These are phyloP conservation scores for Hoplodrina blanda DNA, from an alignment of 2,888 invertebrate genomes.

Conservation along the genomic window DNA sequence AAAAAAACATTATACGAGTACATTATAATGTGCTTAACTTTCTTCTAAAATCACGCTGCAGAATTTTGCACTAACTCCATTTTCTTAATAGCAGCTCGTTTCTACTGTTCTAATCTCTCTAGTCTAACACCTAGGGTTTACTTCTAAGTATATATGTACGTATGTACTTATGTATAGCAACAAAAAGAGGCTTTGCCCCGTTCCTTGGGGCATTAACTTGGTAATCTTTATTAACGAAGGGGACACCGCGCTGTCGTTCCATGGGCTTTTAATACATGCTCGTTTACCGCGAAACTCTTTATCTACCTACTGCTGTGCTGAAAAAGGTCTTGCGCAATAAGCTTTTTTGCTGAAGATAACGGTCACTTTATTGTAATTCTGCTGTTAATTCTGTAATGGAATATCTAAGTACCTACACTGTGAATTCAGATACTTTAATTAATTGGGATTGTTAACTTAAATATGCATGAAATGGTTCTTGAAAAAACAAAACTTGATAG, in stretches of 20 bases:
- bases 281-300: constrained; percentile 52
- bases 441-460: neutral
- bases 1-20: too few species aligned
- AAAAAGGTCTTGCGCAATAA: constrained; percentile 23
- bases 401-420: neutral
- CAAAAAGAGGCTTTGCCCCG: constrained; percentile 60
- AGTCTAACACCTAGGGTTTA: constrained; percentile 21
- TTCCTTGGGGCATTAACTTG: constrained; percentile 66
- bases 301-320: constrained; percentile 27
- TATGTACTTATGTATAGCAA: constrained; percentile 41
- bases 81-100: constrained; percentile 15
- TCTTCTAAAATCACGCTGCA: neutral
- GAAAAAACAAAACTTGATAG: too few species aligned
- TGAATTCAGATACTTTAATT: neutral
- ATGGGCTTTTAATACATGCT: constrained; percentile 55
- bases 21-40: too few species aligned
- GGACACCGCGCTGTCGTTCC: constrained; percentile 56
- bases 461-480: neutral
- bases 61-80: constrained; percentile 1
- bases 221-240: constrained; percentile 75
- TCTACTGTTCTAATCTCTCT: constrained; percentile 31
- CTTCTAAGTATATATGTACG: constrained; percentile 20
- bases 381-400: neutral
- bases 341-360: constrained; percentile 6
- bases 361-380: neutral